phyloP scores from a whole-genome alignment of 2,797 vertebrate genomes.

The Scomberomorus guttatus region DNA sequence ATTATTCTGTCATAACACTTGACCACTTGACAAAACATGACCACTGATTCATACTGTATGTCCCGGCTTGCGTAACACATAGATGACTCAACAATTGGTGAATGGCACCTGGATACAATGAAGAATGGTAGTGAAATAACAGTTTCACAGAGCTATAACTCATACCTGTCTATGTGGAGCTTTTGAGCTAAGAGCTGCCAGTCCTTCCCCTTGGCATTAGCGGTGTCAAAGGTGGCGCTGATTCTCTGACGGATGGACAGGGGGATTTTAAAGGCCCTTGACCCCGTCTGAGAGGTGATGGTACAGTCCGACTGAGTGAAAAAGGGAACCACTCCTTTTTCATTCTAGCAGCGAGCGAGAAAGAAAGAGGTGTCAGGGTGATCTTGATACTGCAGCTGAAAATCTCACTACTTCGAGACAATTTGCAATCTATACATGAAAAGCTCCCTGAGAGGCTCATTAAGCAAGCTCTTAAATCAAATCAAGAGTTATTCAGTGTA shows the following conservation, averaged over 20 bases:
- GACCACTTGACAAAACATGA: conserved; percentile 28
- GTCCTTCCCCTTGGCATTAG: conserved; percentile 94
- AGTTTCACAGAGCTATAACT: conserved; percentile 12
- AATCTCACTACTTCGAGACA: conserved; percentile 34
- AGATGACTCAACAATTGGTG: conserved; percentile 45
- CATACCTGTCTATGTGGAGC: conserved; percentile 93
- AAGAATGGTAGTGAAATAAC: conserved; percentile 9
- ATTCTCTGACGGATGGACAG: conserved; percentile 94
- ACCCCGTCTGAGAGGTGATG: conserved; percentile 91
- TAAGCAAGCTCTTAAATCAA: conserved; percentile 69
- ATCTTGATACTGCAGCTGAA: conserved; percentile 21
- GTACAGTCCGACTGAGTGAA: conserved; percentile 89
- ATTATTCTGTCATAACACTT: conserved; percentile 7
- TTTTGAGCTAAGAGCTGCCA: conserved; percentile 97
- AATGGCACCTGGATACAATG: background rate
- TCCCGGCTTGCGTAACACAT: background rate
- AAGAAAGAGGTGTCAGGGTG: conserved; percentile 21
- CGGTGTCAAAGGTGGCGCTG: conserved; percentile 93
- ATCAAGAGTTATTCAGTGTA: conserved; percentile 64
- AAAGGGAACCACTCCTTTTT: conserved; percentile 89
- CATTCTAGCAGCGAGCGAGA: conserved; percentile 78
- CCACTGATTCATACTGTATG: background rate
- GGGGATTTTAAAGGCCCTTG: conserved; percentile 96
- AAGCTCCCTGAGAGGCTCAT: conserved; percentile 67
- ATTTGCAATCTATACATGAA: conserved; percentile 65